phyloP scores from a whole-genome alignment of 2,113 vertebrate genomes.

The Lethenteron reissneri region DNA sequence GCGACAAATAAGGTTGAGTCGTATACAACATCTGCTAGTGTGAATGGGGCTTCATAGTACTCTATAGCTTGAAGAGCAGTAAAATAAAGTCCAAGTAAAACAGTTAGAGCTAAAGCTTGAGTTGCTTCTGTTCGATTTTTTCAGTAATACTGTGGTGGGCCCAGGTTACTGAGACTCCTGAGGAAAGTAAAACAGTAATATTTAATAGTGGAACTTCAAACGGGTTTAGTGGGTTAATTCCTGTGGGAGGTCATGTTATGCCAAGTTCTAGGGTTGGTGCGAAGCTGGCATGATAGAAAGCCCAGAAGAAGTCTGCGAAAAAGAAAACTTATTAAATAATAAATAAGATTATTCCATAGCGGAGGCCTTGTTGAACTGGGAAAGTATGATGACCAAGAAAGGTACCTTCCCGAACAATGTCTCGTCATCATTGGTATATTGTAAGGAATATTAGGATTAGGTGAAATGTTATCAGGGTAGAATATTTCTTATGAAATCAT shows the following conservation, averaged over 20 bases:
- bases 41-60: constrained; percentile 13
- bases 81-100: constrained; percentile 7
- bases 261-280: constrained; percentile 12
- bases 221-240: background rate
- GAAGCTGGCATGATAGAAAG: constrained; percentile 15
- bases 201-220: constrained; percentile 12
- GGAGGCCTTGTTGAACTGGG: constrained; percentile 12
- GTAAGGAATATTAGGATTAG: background rate
- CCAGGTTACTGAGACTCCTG: constrained; percentile 10
- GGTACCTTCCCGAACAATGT: constrained; percentile 9
- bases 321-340: constrained; percentile 15
- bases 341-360: constrained; percentile 16
- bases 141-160: constrained; percentile 12
- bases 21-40: background rate
- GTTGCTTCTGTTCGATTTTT: constrained; percentile 9
- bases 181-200: background rate
- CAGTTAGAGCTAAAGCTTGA: background rate
- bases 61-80: constrained; percentile 12
- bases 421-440: constrained; percentile 11
- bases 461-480: accelerated
- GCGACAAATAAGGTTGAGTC: constrained; percentile 13
- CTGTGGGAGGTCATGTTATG: background rate
- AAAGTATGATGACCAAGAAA: constrained; percentile 12
- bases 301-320: constrained; percentile 12
- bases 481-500: constrained; percentile 9